Evolutionary conservation across 2,888 invertebrate species (phyloP), one percentile per base, ranked within the genome.

Genomic region (Tortricodes alternella): DNA sequence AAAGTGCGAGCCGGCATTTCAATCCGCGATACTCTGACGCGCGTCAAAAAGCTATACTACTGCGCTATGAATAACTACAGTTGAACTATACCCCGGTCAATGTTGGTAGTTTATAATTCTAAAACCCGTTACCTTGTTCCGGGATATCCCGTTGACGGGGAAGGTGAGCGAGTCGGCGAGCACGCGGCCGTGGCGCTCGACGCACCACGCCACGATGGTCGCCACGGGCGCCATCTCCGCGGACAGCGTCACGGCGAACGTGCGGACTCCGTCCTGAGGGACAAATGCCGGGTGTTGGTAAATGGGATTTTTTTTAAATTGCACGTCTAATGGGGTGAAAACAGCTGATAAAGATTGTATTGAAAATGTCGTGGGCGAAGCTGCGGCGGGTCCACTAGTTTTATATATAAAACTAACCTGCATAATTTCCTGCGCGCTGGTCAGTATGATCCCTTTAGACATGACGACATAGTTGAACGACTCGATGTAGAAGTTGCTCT

Each of bases 161-260:
- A 98, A 98, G n/a, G 98, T 98, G 56, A 99, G 91, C 56, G 97
- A 96, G 88, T 99, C 99, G 0, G 96, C 96, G 0, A 98, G 93
- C 44, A 98, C 95, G 70, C 96, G 95, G 0, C 96, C 97, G 66
- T 95, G 94, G 9, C 93, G 93, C 3, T 94, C 95, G 0, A 97
- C 93, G 78, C 96, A 94, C 93, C 98, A 99, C 44, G 97, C 97
- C 15, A 98, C 93, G 27, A 97, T 93, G 0, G 98, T 97, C 9
- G 98, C 95, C 18, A 96, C 96, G 0, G 99, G 99, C 6, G 98
- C 96, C 97, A 97, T 96, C 90, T 97, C 97, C 2, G 96, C 94
- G 29, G 96, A 95, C 44, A 97, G 85, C 0, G 95, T 94, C 60
- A 97, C 93, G 0, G 97, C 95, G 85, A 97, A 95, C 6, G 97